phyloP scores from a whole-genome alignment of 2,113 vertebrate genomes.

The Andinoacara biseriatus region DNA sequence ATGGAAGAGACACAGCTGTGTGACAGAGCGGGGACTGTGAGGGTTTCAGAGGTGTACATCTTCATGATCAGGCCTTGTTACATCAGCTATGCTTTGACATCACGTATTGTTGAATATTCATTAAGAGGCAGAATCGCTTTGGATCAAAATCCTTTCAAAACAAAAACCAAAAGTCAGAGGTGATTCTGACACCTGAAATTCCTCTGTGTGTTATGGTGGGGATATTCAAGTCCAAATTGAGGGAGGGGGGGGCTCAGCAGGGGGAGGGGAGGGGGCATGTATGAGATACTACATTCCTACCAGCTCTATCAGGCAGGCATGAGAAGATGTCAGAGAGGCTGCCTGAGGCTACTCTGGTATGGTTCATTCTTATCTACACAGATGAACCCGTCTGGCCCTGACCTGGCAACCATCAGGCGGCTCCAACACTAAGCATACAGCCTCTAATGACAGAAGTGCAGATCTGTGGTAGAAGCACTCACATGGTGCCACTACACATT shows the following conservation, averaged over 20 bases:
- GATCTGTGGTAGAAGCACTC: slow-evolving; percentile 51
- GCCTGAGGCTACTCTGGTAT: slow-evolving; percentile 72
- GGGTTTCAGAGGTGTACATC: slow-evolving; percentile 38
- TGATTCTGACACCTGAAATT: slow-evolving; percentile 19
- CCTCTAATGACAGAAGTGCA: slow-evolving; percentile 67
- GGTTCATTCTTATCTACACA: slow-evolving; percentile 72
- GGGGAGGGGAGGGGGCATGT: neutral
- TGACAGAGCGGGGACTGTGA: slow-evolving; percentile 38
- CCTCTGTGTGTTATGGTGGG: neutral
- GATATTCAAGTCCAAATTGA: slow-evolving; percentile 1
- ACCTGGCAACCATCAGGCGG: slow-evolving; percentile 74
- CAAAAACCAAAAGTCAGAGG: neutral
- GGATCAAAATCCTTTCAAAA: slow-evolving; percentile 28
- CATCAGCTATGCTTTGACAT: slow-evolving; percentile 54
- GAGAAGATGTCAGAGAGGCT: slow-evolving; percentile 65
- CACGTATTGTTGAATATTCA: slow-evolving; percentile 61
- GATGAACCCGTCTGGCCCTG: slow-evolving; percentile 72
- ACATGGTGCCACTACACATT: slow-evolving; percentile 51
- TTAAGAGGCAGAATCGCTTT: slow-evolving; percentile 39
- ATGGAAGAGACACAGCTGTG: slow-evolving; percentile 45
- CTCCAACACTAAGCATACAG: slow-evolving; percentile 35
- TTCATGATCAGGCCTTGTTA: slow-evolving; percentile 48
- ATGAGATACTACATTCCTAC: slow-evolving; percentile 58
- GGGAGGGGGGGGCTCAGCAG: neutral
- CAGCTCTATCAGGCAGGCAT: slow-evolving; percentile 60